Conservation (phyloP, 2,888 invertebrate genomes). For the Epiblema foenella region DNA sequence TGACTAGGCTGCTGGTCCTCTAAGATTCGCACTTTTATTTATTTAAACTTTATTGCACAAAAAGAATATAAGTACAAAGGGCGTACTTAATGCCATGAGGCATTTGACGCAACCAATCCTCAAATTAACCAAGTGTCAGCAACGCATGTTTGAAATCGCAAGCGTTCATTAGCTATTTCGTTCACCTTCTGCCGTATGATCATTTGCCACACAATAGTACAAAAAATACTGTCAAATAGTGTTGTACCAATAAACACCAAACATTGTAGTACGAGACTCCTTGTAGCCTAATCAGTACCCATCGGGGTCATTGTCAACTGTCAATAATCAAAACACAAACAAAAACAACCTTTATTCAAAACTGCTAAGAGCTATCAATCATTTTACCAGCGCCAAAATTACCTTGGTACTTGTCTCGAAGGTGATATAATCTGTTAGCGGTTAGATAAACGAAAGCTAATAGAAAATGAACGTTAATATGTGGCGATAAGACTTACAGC, state of each 20-base stretch:
- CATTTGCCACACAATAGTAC: not conserved
- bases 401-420: not conserved
- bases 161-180: too few species aligned
- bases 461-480: not conserved
- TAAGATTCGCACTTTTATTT: too few species aligned
- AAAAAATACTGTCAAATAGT: not conserved
- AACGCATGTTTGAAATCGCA: too few species aligned
- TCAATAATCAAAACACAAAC: not conserved
- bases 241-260: not conserved
- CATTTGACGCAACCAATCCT: too few species aligned
- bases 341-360: not conserved
- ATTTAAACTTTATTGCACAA: too few species aligned
- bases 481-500: not conserved
- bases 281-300: constrained; percentile 42
- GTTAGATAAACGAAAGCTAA: not conserved
- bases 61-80: too few species aligned
- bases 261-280: not conserved
- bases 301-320: constrained; percentile 49
- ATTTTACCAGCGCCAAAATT: constrained; percentile 7
- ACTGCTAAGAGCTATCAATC: not conserved
- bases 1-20: too few species aligned
- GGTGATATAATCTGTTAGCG: not conserved
- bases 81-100: too few species aligned
- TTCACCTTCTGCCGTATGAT: too few species aligned
- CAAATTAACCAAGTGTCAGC: too few species aligned